Evolutionary conservation across 2,113 vertebrate species (phyloP), one percentile per base, ranked within the genome.

Genomic region (Clarias magur): DNA sequence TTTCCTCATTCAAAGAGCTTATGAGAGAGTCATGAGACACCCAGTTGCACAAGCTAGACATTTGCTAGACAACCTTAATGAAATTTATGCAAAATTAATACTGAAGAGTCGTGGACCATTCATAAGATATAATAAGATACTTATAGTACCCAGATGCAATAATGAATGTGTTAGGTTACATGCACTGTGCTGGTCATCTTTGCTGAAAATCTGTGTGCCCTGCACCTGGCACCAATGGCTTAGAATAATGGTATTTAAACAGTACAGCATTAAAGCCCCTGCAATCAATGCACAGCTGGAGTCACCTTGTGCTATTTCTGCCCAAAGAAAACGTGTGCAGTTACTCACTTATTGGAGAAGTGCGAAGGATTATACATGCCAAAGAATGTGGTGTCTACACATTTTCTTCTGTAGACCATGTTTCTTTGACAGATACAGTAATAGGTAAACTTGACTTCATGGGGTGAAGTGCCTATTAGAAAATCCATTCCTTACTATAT

Each of bases 251-350:
- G 48, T 79, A 79, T 79, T 54, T 79, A 79, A 56, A 48, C 27
- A 25, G 75, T 25, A 79, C 70, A 73, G 70, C 34, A 73, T 73
- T 73, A 73, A 79, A 7, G 53, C 53, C 48, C 25, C 25, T 78
- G n/a, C 9, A 79, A 54, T 79, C 75, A 79, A n/a, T 25, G 75
- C 75, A 79, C 75, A 79, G 75, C 75, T 25, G 73, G 73, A 53
- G 3, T 15, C 27, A 42, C 16, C 13, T 70, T 70, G 67, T 70
- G 3, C 73, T 76, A 53, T 53, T 76, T 76, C 42, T 76, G 38
- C 21, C 42, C 12, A 25, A 53, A 76, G 38, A 76, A 76, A 25
- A 23, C 25, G 19, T 42, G 13, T 76, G 73, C 23, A 76, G 17
- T 34, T 73, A 42, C 34, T 21, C 23, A 76, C 16, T 34, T 73